phyloP scores from a whole-genome alignment of 2,888 invertebrate species.

The Sesia bembeciformis region DNA sequence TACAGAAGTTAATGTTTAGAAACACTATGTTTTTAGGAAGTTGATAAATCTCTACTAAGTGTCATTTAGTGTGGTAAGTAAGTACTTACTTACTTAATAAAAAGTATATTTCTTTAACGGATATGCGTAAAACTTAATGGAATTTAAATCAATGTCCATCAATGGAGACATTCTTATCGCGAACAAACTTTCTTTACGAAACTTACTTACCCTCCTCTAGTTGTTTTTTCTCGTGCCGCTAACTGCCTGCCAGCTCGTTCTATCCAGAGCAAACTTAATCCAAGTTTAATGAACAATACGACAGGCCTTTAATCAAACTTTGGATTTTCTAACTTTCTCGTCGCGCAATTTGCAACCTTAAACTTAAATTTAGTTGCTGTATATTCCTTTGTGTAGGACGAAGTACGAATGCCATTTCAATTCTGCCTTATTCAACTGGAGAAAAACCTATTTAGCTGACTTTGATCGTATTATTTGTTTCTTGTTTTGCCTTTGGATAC shows the following conservation, averaged over 20 bases:
- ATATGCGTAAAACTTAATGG: neutral
- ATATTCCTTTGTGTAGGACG: slow-evolving; percentile 3
- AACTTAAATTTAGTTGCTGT: slow-evolving; percentile 2
- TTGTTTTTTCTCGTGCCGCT: slow-evolving; percentile 63
- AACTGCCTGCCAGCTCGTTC: slow-evolving; percentile 74
- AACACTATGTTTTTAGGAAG: too few relatives aligned
- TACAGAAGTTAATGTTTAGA: too few relatives aligned
- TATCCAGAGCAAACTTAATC: slow-evolving; percentile 71
- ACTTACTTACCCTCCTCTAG: slow-evolving; percentile 33
- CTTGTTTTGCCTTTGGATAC: slow-evolving; percentile 46
- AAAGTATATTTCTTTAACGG: too few relatives aligned
- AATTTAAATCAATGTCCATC: slow-evolving; percentile 7
- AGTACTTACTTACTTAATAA: too few relatives aligned
- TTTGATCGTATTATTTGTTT: slow-evolving; percentile 69
- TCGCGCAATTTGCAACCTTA: slow-evolving; percentile 25
- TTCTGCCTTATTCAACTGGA: slow-evolving; percentile 24
- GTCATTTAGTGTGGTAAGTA: too few relatives aligned
- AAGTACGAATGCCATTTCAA: slow-evolving; percentile 16
- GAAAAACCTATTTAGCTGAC: slow-evolving; percentile 70
- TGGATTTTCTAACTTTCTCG: slow-evolving; percentile 45
- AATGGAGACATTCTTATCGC: slow-evolving; percentile 24
- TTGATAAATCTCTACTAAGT: too few relatives aligned
- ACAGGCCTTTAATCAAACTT: slow-evolving; percentile 75
- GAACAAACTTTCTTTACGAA: slow-evolving; percentile 39
- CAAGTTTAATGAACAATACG: slow-evolving; percentile 76